Conservation (phyloP, 1,140 invertebrate species). For the Drosophila kanapiae region DNA sequence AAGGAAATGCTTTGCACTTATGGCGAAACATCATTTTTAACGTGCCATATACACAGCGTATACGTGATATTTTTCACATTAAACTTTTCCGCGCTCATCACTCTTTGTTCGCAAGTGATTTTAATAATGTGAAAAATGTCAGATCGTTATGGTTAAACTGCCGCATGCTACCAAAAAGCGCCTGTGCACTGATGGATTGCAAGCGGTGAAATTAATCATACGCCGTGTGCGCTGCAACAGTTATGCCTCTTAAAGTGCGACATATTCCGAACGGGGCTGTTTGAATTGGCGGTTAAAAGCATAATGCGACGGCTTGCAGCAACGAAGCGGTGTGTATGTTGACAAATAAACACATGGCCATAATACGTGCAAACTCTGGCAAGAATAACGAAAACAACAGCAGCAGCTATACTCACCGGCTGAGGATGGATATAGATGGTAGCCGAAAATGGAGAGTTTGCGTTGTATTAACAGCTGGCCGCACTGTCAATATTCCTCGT, state of each 20-base stretch:
- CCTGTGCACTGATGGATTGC: constrained; percentile 53
- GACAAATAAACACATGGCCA: constrained; percentile 74
- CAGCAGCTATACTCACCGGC: constrained; percentile 7
- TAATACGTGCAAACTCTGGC: constrained; percentile 75
- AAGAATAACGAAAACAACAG: constrained; percentile 40
- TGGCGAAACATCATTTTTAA: constrained; percentile 41
- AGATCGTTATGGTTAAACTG: constrained; percentile 63
- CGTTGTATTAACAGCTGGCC: constrained; percentile 66
- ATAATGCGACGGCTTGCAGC: constrained; percentile 4
- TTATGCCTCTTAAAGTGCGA: constrained; percentile 54
- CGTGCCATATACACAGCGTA: constrained; percentile 49
- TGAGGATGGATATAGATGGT: constrained; percentile 8
- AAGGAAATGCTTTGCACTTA: constrained; percentile 44
- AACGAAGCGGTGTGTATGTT: constrained; percentile 46
- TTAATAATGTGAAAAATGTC: constrained; percentile 78
- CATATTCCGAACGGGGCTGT: constrained; percentile 3
- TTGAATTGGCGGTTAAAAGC: not conserved
- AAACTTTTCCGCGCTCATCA: constrained; percentile 44
- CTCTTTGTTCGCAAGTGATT: constrained; percentile 60
- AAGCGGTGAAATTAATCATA: constrained; percentile 71
- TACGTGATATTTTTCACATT: constrained; percentile 61
- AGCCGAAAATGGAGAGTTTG: constrained; percentile 43
- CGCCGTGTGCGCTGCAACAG: constrained; percentile 51
- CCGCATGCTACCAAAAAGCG: constrained; percentile 42
- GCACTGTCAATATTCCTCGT: constrained; percentile 61